Base-by-base conservation (phyloP, 2,888 invertebrate genomes). In the Notodonta dromedarius region DNA sequence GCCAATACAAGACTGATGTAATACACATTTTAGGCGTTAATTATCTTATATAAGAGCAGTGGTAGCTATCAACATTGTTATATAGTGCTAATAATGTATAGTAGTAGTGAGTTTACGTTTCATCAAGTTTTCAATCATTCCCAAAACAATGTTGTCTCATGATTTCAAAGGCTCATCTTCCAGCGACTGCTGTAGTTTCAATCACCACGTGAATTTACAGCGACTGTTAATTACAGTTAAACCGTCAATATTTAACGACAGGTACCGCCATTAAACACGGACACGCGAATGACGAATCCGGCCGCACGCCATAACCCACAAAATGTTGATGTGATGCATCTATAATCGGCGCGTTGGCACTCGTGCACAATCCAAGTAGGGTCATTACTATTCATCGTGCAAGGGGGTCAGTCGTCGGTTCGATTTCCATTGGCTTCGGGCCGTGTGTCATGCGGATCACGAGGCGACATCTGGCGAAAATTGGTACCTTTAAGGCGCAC, bases 351-450 rank as follows among this genome's bases (percentile, higher is more conserved):
- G 69, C 68, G 67, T 63, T 67, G 61, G 68, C 62, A 74, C 71
- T 67, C 67, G 62, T 73, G 81, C 76, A 77, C 76, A 77, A 79
- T 78, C 88, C 88, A 84, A 80, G 82, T 87, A 85, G 78, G 88
- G 91, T 87, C 87, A 91, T 91, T 91, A 89, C 81, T 89, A 92
- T 92, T 89, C 92, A 84, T 70, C 72, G 84, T 75, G 78, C 78
- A 89, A 88, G 85, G 83, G 82, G 91, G 91, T 86, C 91, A 88
- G 76, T 74, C 69, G 79, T 66, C 75, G 76, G 74, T 84, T 82
- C 79, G 84, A 86, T 87, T 89, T 89, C 85, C 84, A 86, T 80
- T 72, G 68, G 64, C 71, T 63, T 66, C 67, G 63, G 70, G 71
- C 71, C 63, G 64, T 68, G 64, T 66, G 59, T 62, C 67, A 76